Evolutionary conservation across 2,113 vertebrate genomes (phyloP).

Genomic region (Myotis lucifugus): DNA sequence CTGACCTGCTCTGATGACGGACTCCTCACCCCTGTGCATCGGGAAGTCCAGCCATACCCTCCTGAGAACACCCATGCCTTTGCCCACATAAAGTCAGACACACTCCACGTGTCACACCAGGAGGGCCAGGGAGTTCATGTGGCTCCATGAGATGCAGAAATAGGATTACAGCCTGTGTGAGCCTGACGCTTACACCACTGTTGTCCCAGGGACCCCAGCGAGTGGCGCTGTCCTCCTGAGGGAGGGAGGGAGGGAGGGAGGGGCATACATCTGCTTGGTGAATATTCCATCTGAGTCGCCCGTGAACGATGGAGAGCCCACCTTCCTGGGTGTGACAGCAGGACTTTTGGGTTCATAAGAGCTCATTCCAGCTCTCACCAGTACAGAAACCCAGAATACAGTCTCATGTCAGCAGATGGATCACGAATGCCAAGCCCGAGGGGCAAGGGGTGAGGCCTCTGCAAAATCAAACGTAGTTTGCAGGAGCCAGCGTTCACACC

Average conservation of each 20-base stretch:
- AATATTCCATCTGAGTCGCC: neutral
- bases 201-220: neutral
- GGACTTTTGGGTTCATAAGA: neutral
- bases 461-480: neutral
- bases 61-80: neutral
- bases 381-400: neutral
- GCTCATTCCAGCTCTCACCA: neutral
- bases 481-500: neutral
- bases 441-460: neutral
- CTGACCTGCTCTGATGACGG: no score
- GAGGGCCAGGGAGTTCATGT: neutral
- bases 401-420: neutral
- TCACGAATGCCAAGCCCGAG: neutral
- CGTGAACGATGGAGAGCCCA: neutral
- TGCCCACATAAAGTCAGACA: neutral
- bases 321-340: neutral
- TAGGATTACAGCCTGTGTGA: neutral
- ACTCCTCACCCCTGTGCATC: accelerated
- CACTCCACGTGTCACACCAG: neutral
- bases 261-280: neutral
- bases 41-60: no score
- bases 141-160: neutral
- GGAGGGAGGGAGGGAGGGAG: no score
- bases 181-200: no score
- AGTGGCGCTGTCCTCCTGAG: neutral